Percentiles rank a stretch among this genome's conserved stretches.
These are phyloP conservation scores for Ectropis crepuscularia DNA, from an alignment of 2,888 invertebrate species.

Conservation along the genomic window DNA sequence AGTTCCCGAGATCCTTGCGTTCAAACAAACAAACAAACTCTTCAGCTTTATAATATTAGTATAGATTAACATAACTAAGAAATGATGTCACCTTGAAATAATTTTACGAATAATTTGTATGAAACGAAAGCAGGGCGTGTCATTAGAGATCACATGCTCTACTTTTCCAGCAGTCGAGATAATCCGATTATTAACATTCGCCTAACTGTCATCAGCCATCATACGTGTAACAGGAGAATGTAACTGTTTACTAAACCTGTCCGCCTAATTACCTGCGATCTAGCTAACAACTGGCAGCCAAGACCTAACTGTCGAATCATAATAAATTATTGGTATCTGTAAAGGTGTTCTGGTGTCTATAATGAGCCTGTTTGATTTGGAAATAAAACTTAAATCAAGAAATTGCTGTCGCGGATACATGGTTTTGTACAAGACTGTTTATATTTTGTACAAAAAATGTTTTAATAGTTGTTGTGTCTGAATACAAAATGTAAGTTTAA, in stretches of 20 bases:
- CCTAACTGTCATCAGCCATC: conserved; percentile 20
- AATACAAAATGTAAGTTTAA: too few species aligned
- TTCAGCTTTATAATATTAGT: too few species aligned
- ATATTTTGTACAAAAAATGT: too few species aligned
- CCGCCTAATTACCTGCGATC: conserved; percentile 23
- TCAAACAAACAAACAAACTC: too few species aligned
- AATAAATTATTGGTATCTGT: not conserved
- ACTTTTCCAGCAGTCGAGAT: conserved; percentile 9
- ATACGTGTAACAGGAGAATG: conserved; percentile 13
- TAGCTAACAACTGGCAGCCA: conserved; percentile 17
- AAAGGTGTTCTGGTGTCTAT: not conserved
- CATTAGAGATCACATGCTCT: conserved; percentile 1
- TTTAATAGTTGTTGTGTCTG: too few species aligned
- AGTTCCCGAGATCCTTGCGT: too few species aligned
- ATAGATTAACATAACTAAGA: too few species aligned
- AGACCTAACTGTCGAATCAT: conserved; percentile 27
- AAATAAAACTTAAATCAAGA: not conserved
- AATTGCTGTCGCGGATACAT: too few species aligned
- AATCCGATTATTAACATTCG: conserved; percentile 12
- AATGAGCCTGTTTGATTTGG: not conserved
- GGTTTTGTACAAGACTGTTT: too few species aligned
- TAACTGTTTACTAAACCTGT: conserved; percentile 30
- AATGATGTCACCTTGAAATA: not conserved
- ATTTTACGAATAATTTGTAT: not conserved
- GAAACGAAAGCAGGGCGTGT: too few species aligned